Conservation (phyloP, 2,888 invertebrate species). For the Syritta pipiens region DNA sequence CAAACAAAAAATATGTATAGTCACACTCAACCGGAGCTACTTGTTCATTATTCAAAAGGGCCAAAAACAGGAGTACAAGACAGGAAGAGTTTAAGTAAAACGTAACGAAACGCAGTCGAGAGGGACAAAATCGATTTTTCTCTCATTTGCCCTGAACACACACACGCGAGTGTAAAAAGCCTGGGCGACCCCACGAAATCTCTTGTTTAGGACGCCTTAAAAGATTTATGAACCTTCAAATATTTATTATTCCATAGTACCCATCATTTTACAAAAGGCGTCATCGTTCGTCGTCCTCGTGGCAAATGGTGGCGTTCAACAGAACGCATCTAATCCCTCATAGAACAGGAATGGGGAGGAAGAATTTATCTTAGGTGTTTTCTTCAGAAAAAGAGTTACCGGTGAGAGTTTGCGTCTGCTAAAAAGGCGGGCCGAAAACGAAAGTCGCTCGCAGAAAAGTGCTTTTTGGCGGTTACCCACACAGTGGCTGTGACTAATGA, state of each 20-base stretch:
- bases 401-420: constrained; percentile 41
- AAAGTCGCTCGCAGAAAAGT: too few relatives aligned
- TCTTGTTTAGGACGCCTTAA: constrained; percentile 41
- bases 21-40: constrained; percentile 23
- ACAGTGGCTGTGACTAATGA: constrained; percentile 66
- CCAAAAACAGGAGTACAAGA: neutral
- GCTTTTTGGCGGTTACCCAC: constrained; percentile 52
- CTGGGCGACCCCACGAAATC: constrained; percentile 49
- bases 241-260: constrained; percentile 65
- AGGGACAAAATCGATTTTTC: constrained; percentile 60
- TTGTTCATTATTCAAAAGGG: constrained; percentile 45
- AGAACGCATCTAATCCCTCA: constrained; percentile 52
- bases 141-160: constrained; percentile 28
- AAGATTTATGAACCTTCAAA: constrained; percentile 69
- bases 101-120: constrained; percentile 36
- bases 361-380: too few relatives aligned
- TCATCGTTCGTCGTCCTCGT: neutral
- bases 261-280: constrained; percentile 57
- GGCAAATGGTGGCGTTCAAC: neutral
- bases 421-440: constrained; percentile 19
- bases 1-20: neutral
- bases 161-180: neutral
- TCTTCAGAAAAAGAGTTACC: constrained; percentile 1
- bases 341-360: constrained; percentile 20
- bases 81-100: constrained; percentile 57